Percentiles rank a stretch among this genome's conserved stretches.
Evolutionary conservation across 1,140 invertebrate species (phyloP).

Genomic region (Rhagoletis zephyria): DNA sequence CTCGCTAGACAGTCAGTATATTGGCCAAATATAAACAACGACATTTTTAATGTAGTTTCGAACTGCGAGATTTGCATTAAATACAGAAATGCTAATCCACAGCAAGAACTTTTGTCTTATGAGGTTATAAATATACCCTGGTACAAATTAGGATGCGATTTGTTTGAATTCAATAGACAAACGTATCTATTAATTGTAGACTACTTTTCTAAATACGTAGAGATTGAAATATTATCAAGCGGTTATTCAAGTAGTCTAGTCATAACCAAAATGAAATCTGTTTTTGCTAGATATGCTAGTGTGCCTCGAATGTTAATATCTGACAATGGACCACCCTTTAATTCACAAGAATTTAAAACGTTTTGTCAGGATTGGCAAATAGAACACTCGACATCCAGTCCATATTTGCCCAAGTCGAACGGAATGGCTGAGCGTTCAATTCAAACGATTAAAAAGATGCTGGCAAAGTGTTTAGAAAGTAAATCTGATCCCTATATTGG

Average conservation of each 20-base stretch:
- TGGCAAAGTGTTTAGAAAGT: conserved; percentile 55
- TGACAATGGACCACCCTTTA: conserved; percentile 61
- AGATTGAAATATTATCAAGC: conserved; percentile 58
- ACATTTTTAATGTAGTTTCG: conserved; percentile 67
- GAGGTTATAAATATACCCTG: conserved; percentile 38
- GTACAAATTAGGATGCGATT: conserved; percentile 62
- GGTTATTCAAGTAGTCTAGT: conserved; percentile 59
- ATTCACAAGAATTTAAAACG: conserved; percentile 56
- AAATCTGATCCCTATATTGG: conserved; percentile 33
- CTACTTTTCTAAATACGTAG: conserved; percentile 64
- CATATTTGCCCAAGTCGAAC: conserved; percentile 58
- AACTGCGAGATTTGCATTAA: conserved; percentile 64
- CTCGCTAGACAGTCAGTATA: too few species aligned
- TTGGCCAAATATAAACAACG: too few species aligned
- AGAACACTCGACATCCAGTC: conserved; percentile 57
- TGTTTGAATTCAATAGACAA: conserved; percentile 41
- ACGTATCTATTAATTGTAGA: conserved; percentile 61
- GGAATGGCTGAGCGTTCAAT: conserved; percentile 58
- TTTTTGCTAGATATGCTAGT: conserved; percentile 63
- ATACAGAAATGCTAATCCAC: conserved; percentile 44
- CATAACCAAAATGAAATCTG: conserved; percentile 61
- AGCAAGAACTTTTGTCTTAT: conserved; percentile 34
- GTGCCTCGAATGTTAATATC: conserved; percentile 32
- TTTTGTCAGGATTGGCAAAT: conserved; percentile 61
- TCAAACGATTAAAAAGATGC: neutral